A percentile compares a stretch with the other conserved stretches of the same genome.
Evolutionary conservation across 2,797 vertebrate genomes (phyloP).

Genomic region (Lithobates pipiens): DNA sequence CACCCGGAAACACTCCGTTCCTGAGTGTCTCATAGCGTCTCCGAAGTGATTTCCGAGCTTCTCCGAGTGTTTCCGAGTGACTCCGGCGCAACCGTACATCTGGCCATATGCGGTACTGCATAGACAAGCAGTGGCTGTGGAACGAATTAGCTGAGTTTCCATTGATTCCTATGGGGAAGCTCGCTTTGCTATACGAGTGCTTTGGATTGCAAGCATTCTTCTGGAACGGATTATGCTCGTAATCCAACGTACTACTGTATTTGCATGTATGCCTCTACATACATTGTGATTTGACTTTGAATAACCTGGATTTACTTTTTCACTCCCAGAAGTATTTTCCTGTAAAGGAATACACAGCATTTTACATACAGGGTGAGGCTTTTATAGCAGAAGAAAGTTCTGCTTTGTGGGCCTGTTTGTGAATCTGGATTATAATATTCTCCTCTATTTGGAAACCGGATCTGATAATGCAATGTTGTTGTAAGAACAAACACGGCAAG

Average conservation of each 20-base stretch:
- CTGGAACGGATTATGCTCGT: no score
- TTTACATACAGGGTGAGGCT: not conserved
- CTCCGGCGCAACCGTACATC: no score
- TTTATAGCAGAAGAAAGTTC: not conserved
- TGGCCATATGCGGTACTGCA: no score
- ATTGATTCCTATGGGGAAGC: no score
- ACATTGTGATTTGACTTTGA: slow-evolving; percentile 10
- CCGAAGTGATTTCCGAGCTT: no score
- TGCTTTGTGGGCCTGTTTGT: not conserved
- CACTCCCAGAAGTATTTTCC: not conserved
- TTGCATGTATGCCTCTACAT: not conserved
- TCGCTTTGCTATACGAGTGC: no score
- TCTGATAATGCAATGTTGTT: not conserved
- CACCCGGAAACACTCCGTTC: no score
- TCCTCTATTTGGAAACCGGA: not conserved
- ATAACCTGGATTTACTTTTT: not conserved
- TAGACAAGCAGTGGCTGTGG: no score
- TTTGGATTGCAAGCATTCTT: no score
- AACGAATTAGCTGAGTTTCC: no score
- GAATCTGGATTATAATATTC: not conserved
- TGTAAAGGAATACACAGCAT: not conserved
- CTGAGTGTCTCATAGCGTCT: no score
- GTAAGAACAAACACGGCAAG: not conserved
- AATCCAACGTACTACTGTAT: not conserved
- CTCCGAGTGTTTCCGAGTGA: no score